A percentile compares a stretch with the other conserved stretches of the same genome.
These are phyloP conservation scores for Tinamus guttatus DNA, from an alignment of 2,113 vertebrate species.

Conservation along the genomic window DNA sequence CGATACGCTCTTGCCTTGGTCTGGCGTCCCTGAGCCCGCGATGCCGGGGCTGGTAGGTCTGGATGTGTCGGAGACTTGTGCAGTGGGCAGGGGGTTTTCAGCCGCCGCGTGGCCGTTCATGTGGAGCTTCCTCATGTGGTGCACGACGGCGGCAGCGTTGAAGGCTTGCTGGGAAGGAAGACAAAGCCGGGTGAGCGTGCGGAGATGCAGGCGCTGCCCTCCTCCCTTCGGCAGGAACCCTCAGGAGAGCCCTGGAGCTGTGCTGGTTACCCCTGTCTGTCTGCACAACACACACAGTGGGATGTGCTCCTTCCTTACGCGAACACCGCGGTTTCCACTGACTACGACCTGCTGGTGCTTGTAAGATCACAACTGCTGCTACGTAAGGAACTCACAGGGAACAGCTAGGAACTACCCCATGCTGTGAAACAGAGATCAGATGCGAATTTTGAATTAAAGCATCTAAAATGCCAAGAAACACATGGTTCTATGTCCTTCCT, in stretches of 20 bases:
- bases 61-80: conserved; percentile 44
- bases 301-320: rapidly evolving
- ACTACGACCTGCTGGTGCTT: not conserved
- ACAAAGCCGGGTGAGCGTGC: not conserved
- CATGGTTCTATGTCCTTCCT: not conserved
- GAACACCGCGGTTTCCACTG: rapidly evolving
- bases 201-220: rapidly evolving
- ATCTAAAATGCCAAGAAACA: not conserved
- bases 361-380: not conserved
- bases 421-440: not conserved
- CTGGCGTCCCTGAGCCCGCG: not conserved
- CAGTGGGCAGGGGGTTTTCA: not conserved
- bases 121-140: conserved; percentile 92
- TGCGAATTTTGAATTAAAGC: not conserved
- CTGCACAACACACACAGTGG: rapidly evolving
- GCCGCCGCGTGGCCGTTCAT: conserved; percentile 68
- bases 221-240: rapidly evolving
- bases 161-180: conserved; percentile 86
- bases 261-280: rapidly evolving
- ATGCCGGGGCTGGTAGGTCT: conserved; percentile 9
- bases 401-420: not conserved
- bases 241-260: not conserved
- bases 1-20: not conserved
- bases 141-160: conserved; percentile 83
- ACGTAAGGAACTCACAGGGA: rapidly evolving